Percentiles rank a stretch among this genome's conserved stretches.
phyloP scores from a whole-genome alignment of 2,113 vertebrate species.

The Eira barbara region DNA sequence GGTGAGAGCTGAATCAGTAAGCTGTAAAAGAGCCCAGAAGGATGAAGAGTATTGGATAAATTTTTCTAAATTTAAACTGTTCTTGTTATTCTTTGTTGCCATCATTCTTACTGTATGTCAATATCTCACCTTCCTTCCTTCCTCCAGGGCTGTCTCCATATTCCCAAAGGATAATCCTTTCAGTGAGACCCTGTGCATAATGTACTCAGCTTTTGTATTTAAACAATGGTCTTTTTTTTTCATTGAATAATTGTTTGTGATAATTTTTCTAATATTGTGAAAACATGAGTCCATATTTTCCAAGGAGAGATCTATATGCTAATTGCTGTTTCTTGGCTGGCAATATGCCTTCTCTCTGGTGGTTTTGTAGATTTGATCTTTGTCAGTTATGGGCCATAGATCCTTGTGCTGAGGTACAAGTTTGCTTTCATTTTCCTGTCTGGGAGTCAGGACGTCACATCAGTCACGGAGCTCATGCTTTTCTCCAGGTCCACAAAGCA shows the following conservation, averaged over 20 bases:
- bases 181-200: background rate
- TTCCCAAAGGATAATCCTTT: background rate
- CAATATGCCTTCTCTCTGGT: background rate
- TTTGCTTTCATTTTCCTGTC: background rate
- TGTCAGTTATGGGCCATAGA: background rate
- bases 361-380: background rate
- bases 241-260: background rate
- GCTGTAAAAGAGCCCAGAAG: background rate
- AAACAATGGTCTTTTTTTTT: background rate
- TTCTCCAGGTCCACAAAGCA: fast-evolving
- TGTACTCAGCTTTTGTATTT: background rate
- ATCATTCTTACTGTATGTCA: background rate
- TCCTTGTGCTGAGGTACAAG: background rate
- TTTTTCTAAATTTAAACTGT: background rate
- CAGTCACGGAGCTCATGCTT: fast-evolving
- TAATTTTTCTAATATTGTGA: background rate
- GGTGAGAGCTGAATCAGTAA: background rate
- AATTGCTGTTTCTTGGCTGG: background rate
- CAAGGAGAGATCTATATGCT: background rate
- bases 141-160: background rate
- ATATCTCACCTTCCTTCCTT: background rate
- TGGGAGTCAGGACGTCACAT: background rate
- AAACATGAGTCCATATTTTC: background rate
- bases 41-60: background rate
- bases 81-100: background rate